Conservation (phyloP, 2,113 vertebrate genomes). For the Opisthocomus hoazin region DNA sequence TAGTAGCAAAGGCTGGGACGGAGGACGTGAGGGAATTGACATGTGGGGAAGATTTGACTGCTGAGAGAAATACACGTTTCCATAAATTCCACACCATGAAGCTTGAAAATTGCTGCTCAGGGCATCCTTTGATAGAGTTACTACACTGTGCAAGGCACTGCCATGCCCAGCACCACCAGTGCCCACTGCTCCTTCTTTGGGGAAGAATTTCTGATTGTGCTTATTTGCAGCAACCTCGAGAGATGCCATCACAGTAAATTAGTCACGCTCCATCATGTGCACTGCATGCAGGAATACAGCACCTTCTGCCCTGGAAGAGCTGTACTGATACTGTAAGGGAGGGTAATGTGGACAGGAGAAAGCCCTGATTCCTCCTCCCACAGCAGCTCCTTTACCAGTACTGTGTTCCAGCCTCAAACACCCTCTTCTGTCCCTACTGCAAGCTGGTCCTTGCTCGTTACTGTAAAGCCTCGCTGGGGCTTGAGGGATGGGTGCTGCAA, state of each 20-base stretch:
- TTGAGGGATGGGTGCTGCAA: neutral
- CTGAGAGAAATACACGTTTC: neutral
- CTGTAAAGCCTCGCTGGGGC: neutral
- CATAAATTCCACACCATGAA: neutral
- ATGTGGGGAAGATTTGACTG: neutral
- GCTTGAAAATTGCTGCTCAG: neutral
- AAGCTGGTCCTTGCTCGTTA: neutral
- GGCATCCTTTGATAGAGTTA: neutral
- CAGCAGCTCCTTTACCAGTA: neutral
- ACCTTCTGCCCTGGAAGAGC: neutral
- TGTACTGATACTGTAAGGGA: neutral
- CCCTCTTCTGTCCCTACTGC: neutral
- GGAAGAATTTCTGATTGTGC: neutral
- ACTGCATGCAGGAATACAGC: neutral
- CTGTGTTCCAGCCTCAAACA: neutral
- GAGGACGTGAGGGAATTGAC: accelerated
- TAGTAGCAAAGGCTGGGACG: neutral
- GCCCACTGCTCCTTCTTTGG: neutral
- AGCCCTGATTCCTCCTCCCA: neutral
- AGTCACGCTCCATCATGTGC: neutral
- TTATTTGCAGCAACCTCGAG: neutral
- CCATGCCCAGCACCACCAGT: neutral
- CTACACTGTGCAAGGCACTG: neutral
- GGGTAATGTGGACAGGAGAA: neutral
- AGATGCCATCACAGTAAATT: neutral